Percentiles rank a stretch among this genome's conserved stretches.
Conservation (phyloP, 2,888 invertebrate species). For the Epicampocera succincta region DNA sequence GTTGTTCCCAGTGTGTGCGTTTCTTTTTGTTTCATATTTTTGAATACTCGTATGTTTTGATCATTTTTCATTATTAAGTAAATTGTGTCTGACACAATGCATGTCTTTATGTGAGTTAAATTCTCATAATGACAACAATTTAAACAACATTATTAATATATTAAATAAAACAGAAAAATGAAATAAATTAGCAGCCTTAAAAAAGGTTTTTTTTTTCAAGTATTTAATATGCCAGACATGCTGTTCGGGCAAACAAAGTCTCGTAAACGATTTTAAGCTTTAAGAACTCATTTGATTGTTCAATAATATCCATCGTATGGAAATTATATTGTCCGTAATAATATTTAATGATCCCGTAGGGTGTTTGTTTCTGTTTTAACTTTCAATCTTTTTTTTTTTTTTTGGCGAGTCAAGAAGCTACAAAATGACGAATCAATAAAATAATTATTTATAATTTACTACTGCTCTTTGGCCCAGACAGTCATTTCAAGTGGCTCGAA, state of each 20-base stretch:
- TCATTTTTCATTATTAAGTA: conserved; percentile 64
- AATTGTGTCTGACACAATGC: conserved; percentile 54
- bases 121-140: conserved; percentile 58
- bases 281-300: conserved; percentile 16
- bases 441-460: conserved; percentile 59
- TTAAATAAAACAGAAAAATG: conserved; percentile 13
- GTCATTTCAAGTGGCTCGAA: conserved; percentile 27
- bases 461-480: background rate
- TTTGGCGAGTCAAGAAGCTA: conserved; percentile 22
- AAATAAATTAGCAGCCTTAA: conserved; percentile 15
- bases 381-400: background rate
- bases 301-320: conserved; percentile 41
- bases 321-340: conserved; percentile 36
- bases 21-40: background rate
- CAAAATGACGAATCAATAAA: conserved; percentile 62
- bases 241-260: conserved; percentile 24
- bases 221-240: conserved; percentile 63
- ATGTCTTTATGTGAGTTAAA: conserved; percentile 47
- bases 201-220: background rate
- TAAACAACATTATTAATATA: conserved; percentile 42
- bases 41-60: background rate
- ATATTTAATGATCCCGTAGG: conserved; percentile 25
- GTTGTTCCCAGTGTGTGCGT: background rate
- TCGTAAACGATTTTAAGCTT: background rate
- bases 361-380: background rate